Conservation (phyloP, 2,113 vertebrate species). For the Gasterosteus nipponicus region DNA sequence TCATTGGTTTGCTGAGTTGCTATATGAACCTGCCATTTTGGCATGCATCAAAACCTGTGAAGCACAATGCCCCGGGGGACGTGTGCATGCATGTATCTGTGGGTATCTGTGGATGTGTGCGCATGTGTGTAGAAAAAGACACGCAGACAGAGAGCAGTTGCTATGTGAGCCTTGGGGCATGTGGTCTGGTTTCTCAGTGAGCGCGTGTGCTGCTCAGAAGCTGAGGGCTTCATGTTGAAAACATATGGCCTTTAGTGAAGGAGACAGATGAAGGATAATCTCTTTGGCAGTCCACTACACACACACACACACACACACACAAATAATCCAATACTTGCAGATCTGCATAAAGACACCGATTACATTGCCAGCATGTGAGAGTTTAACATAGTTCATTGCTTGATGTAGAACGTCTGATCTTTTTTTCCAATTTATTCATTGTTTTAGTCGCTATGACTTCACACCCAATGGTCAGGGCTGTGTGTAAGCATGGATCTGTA, state of each 20-base stretch:
- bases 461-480: background rate
- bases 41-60: conserved; percentile 48
- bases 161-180: conserved; percentile 21
- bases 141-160: conserved; percentile 29
- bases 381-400: conserved; percentile 6
- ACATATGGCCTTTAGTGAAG: conserved; percentile 73
- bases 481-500: too few species aligned
- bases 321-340: conserved; percentile 38
- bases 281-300: conserved; percentile 55
- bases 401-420: background rate
- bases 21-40: conserved; percentile 60
- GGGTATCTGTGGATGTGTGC: conserved; percentile 8
- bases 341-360: background rate
- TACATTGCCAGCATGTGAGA: background rate
- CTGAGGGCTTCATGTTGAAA: conserved; percentile 55
- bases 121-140: conserved; percentile 26
- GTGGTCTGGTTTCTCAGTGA: conserved; percentile 43
- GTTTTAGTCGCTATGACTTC: conserved; percentile 18
- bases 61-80: conserved; percentile 44
- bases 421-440: conserved; percentile 7
- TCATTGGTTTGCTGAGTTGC: conserved; percentile 53
- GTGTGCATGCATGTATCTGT: background rate
- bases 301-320: conserved; percentile 33
- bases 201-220: conserved; percentile 48
- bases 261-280: conserved; percentile 76